Conservation (phyloP, 2,797 vertebrate species). For the Hylomyscus alleni region DNA sequence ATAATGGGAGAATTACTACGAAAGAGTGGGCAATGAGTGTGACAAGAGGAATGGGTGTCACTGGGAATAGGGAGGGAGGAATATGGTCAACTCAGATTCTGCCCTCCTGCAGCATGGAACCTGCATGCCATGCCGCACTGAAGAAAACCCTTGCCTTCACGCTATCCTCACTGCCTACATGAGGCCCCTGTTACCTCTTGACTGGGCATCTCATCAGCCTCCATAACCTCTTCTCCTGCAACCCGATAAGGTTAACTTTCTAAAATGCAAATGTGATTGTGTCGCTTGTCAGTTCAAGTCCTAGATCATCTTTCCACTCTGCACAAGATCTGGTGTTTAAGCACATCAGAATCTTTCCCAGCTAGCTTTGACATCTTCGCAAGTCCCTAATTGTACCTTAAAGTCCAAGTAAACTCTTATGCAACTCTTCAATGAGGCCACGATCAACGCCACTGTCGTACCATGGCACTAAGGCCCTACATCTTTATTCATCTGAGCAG, state of each 20-base stretch:
- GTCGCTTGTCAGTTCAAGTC: neutral
- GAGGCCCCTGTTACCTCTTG: neutral
- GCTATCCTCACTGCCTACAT: too few species aligned
- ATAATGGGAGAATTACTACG: neutral
- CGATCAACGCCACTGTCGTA: accelerated
- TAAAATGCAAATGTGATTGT: neutral
- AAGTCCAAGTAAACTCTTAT: neutral
- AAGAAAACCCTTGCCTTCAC: neutral
- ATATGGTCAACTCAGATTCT: too few species aligned
- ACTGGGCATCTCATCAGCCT: neutral
- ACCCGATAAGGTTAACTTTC: neutral
- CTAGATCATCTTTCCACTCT: neutral
- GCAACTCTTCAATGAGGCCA: neutral
- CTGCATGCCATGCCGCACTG: neutral
- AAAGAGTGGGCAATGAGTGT: neutral
- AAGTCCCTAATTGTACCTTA: neutral
- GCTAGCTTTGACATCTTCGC: neutral
- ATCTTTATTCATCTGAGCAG: neutral
- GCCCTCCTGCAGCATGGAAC: too few species aligned
- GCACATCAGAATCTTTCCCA: neutral
- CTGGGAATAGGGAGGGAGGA: neutral
- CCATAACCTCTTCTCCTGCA: neutral
- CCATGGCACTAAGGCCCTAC: neutral
- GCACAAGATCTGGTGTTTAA: accelerated
- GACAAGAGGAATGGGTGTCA: neutral